These are phyloP conservation scores for Oscheius onirici DNA, from an alignment of 2,888 invertebrate species.

Conservation along the genomic window DNA sequence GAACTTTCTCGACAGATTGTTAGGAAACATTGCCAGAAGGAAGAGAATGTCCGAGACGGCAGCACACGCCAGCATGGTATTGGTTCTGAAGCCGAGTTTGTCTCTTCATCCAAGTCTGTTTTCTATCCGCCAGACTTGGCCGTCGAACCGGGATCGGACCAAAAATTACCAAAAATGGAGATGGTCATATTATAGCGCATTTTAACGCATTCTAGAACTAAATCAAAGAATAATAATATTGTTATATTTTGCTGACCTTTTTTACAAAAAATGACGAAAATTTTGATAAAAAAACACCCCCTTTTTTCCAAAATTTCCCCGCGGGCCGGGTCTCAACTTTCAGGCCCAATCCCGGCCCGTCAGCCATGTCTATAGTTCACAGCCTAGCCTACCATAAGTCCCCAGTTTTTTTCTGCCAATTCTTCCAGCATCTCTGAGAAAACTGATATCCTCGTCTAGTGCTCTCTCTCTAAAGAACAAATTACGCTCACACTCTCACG, in stretches of 20 bases:
- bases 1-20: constrained; percentile 44
- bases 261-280: neutral
- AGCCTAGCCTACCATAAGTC: neutral
- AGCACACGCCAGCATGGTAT: constrained; percentile 53
- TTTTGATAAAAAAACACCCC: neutral
- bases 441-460: constrained; percentile 12
- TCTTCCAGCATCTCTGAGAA: neutral
- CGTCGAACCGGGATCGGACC: too few species aligned
- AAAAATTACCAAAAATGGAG: too few species aligned
- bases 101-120: neutral
- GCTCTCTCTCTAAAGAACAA: neutral
- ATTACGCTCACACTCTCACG: neutral
- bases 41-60: constrained; percentile 57
- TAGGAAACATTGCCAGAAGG: constrained; percentile 50
- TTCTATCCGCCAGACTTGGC: neutral
- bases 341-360: too few species aligned
- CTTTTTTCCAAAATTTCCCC: neutral
- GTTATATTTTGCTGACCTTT: neutral
- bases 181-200: too few species aligned
- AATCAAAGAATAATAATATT: too few species aligned
- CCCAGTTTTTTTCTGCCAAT: too few species aligned
- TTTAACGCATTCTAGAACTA: too few species aligned
- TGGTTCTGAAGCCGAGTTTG: constrained; percentile 43
- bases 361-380: neutral
- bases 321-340: neutral